phyloP scores from a whole-genome alignment of 2,797 vertebrate genomes.

The Merluccius polli region DNA sequence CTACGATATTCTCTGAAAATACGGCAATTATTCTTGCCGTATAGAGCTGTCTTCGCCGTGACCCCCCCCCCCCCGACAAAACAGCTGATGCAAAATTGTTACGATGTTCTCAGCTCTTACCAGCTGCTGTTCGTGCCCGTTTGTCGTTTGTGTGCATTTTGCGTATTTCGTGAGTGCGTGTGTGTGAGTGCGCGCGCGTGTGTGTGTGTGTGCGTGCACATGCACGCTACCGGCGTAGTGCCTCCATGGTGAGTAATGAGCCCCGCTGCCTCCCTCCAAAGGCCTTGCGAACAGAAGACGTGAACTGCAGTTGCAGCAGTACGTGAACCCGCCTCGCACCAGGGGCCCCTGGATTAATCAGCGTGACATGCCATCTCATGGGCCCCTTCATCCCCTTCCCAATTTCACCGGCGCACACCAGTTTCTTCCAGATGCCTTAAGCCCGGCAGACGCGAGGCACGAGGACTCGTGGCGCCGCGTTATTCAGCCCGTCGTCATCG shows the following conservation, averaged over 20 bases:
- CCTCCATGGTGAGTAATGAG: constrained; percentile 49
- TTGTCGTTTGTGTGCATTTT: not conserved
- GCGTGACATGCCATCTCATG: constrained; percentile 15
- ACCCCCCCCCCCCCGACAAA: constrained; percentile 16
- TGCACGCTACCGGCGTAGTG: not conserved
- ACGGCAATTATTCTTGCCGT: constrained; percentile 26
- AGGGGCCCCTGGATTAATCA: constrained; percentile 56
- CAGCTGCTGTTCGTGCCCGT: not conserved
- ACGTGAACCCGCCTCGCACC: constrained; percentile 44
- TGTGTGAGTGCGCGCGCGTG: not conserved
- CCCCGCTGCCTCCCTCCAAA: constrained; percentile 39
- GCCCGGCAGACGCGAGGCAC: constrained; percentile 32
- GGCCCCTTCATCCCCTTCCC: not conserved
- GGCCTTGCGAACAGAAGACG: constrained; percentile 36
- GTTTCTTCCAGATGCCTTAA: not conserved
- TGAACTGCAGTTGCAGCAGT: constrained; percentile 56
- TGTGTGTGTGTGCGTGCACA: constrained; percentile 15
- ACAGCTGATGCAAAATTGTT: constrained; percentile 40
- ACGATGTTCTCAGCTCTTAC: constrained; percentile 18
- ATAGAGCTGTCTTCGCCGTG: constrained; percentile 17
- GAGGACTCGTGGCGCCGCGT: too few relatives aligned
- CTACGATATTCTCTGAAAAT: constrained; percentile 11
- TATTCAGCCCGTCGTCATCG: not conserved
- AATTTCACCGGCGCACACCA: not conserved
- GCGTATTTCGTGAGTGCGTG: not conserved